These are phyloP conservation scores for Tadarida brasiliensis DNA, from an alignment of 2,797 vertebrate species.

Conservation along the genomic window DNA sequence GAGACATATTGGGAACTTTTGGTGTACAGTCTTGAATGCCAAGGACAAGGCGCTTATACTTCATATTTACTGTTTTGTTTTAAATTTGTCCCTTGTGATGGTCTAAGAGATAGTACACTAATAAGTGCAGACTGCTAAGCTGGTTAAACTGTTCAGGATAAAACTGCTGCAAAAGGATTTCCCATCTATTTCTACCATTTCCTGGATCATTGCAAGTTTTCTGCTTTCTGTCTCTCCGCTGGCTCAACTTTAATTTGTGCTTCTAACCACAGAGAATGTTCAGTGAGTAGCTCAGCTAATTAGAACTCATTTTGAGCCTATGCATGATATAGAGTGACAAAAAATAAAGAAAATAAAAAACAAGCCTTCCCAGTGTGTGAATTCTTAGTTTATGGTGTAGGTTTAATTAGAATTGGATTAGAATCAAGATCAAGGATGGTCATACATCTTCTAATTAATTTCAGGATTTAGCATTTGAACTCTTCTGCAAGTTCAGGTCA, in stretches of 20 bases:
- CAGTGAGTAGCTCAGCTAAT: slow-evolving; percentile 38
- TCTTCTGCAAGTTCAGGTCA: slow-evolving; percentile 68
- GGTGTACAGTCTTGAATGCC: not conserved
- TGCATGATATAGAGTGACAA: slow-evolving; percentile 28
- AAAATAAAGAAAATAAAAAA: slow-evolving; percentile 46
- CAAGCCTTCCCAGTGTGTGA: not conserved
- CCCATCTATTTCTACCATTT: not conserved
- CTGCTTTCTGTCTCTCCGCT: not conserved
- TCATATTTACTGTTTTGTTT: not conserved
- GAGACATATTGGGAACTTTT: not conserved
- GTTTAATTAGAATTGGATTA: slow-evolving; percentile 77
- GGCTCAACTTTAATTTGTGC: not conserved
- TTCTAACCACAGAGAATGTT: slow-evolving; percentile 1
- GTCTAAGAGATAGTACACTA: not conserved
- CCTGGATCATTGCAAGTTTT: not conserved
- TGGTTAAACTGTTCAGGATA: not conserved
- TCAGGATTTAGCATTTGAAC: slow-evolving; percentile 71
- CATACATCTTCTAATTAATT: slow-evolving; percentile 79
- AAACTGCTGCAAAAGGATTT: not conserved
- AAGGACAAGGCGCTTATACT: not conserved
- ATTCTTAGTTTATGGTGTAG: slow-evolving; percentile 48
- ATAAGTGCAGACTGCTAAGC: not conserved
- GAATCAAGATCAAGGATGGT: slow-evolving; percentile 72
- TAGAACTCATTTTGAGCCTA: slow-evolving; percentile 33
- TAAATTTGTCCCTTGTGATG: not conserved